phyloP scores from a whole-genome alignment of 1,140 invertebrate genomes.

The Coelopa frigida region DNA sequence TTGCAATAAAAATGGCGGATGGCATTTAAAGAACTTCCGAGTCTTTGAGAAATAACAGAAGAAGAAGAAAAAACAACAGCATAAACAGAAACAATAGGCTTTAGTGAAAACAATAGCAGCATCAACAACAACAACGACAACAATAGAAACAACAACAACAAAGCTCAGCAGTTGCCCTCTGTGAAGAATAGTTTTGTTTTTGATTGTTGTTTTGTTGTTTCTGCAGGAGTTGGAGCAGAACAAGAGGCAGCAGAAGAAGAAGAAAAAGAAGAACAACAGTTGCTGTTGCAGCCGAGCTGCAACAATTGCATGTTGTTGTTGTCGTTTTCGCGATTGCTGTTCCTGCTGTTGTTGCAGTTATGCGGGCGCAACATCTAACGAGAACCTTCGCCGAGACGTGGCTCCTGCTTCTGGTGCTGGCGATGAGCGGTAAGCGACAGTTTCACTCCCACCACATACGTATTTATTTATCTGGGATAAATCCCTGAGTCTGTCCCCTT shows the following conservation, averaged over 20 bases:
- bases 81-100: too few relatives aligned
- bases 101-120: too few relatives aligned
- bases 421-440: constrained; percentile 41
- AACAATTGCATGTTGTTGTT: background rate
- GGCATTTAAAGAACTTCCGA: too few relatives aligned
- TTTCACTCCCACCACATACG: too few relatives aligned
- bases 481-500: too few relatives aligned
- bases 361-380: constrained; percentile 19
- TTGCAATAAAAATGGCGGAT: too few relatives aligned
- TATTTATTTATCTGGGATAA: constrained; percentile 25
- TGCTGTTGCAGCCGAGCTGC: background rate
- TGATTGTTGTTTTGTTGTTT: too few relatives aligned
- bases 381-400: constrained; percentile 24
- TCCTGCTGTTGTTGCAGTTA: constrained; percentile 10
- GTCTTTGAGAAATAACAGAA: too few relatives aligned
- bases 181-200: too few relatives aligned
- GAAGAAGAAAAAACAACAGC: too few relatives aligned
- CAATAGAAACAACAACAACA: constrained; percentile 2
- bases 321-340: background rate
- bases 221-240: too few relatives aligned
- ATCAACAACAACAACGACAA: constrained; percentile 5
- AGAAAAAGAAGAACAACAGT: background rate
- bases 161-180: constrained; percentile 3
- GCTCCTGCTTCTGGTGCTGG: constrained; percentile 30
- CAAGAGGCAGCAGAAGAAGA: constrained; percentile 4